Evolutionary conservation across 2,888 invertebrate species (phyloP), one percentile per base, ranked within the genome.

Genomic region (Oligia fasciuncula): DNA sequence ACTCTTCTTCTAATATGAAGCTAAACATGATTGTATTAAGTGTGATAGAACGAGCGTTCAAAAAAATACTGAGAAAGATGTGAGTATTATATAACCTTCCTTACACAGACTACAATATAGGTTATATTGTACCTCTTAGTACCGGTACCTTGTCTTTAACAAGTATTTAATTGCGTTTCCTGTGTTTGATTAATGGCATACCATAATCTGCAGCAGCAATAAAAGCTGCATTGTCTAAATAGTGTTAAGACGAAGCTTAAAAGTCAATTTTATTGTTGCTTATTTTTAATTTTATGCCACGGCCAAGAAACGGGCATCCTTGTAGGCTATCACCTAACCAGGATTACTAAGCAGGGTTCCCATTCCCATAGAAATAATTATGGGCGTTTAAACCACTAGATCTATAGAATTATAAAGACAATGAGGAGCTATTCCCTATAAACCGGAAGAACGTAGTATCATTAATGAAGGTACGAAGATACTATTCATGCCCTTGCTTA

Each of bases 11-110:
- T 65, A 60, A n/a, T 19, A 71, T 2, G 17, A 66, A 67, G 54
- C 29, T 65, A 63, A 75, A 66, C 6, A 85, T 88, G 88, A 73
- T 73, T 70, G 13, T 78, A 8, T 35, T 85, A 51, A 75, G 40
- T 76, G 62, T 72, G 62, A 88, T 96, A 57, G 93, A 94, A 89
- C 80, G 88, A 76, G 92, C 93, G 14, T 91, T 95, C 76, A 93
- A 94, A 88, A 93, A 93, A 85, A 77, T 95, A 17, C 82, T 95
- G 51, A 92, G 79, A 63, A 93, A 91, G 89, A 91, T 95, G 96
- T 96, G 84, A 96, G 96, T 89, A 70, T 46, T n/a, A 29, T 49
- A 1, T 54, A 23, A 14, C 23, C 54, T 29, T 46, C n/a, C n/a
- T 43, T 43, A 70, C 2, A 63, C 29, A 62, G 14, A 29, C 14